Evolutionary conservation across 2,797 vertebrate genomes (phyloP).

Genomic region (Psittacula derbiana): DNA sequence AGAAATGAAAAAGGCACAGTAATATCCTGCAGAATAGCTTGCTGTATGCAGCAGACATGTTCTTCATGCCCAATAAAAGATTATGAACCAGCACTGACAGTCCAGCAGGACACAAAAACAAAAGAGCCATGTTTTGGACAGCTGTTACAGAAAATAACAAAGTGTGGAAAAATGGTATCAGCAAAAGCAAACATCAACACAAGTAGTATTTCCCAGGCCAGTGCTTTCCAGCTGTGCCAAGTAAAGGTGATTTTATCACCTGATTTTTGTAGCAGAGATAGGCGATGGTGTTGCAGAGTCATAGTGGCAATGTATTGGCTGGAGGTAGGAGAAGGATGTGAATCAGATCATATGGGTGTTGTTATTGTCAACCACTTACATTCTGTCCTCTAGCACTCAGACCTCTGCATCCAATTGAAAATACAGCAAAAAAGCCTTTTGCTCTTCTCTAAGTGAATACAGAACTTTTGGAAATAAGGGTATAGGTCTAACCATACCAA

Average conservation of each 20-base stretch:
- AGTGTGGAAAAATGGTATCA: background rate
- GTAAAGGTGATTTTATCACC: background rate
- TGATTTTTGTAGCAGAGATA: background rate
- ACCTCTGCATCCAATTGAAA: background rate
- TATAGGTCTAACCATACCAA: background rate
- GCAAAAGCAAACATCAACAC: constrained; percentile 38
- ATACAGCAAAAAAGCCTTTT: background rate
- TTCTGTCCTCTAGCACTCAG: background rate
- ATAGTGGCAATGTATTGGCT: background rate
- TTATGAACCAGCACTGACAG: background rate
- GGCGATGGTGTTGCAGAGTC: background rate
- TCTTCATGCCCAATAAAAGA: constrained; percentile 32
- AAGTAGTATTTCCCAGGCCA: background rate
- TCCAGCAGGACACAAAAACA: constrained; percentile 34
- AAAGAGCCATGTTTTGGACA: background rate
- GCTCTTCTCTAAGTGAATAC: background rate
- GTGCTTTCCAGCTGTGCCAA: background rate
- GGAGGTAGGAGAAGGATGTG: background rate
- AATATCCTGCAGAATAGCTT: background rate
- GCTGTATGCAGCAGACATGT: background rate
- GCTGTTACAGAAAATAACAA: constrained; percentile 41
- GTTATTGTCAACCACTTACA: background rate
- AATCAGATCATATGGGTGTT: background rate
- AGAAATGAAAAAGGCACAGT: background rate
- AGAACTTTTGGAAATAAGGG: background rate